Conservation (phyloP, 2,797 vertebrate genomes). For the Ctenosaura bakeri region DNA sequence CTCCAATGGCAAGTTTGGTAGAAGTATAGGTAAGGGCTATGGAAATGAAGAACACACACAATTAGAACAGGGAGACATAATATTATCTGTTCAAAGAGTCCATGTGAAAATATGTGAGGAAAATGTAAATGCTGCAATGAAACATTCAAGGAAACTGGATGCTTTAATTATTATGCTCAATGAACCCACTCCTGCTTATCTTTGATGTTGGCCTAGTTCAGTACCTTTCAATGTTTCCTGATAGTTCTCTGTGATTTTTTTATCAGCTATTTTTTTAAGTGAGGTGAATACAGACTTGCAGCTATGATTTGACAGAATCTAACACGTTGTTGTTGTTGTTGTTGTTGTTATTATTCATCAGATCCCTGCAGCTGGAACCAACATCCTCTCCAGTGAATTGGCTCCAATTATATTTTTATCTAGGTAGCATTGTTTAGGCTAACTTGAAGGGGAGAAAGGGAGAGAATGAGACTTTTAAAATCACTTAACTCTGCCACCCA, state of each 20-base stretch:
- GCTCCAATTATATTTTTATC: constrained; percentile 68
- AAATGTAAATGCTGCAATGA: constrained; percentile 50
- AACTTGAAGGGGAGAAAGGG: constrained; percentile 52
- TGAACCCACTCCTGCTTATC: constrained; percentile 46
- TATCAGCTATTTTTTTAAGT: constrained; percentile 47
- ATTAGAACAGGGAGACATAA: not conserved
- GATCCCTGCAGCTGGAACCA: constrained; percentile 53
- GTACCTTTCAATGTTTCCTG: constrained; percentile 59
- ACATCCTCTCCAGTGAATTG: constrained; percentile 63
- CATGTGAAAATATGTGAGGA: constrained; percentile 23
- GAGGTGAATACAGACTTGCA: constrained; percentile 48
- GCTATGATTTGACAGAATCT: constrained; percentile 66
- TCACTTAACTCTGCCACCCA: constrained; percentile 59
- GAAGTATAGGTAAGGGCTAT: not conserved
- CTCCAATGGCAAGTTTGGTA: not conserved
- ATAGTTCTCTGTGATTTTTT: constrained; percentile 73
- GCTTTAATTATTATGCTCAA: constrained; percentile 64
- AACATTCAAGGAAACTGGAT: constrained; percentile 58
- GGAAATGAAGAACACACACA: constrained; percentile 33
- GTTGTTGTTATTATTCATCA: constrained; percentile 36
- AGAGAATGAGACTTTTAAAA: constrained; percentile 60
- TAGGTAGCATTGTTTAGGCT: constrained; percentile 62
- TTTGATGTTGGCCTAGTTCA: constrained; percentile 56
- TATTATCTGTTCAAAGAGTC: constrained; percentile 39
- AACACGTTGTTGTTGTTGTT: constrained; percentile 50